These are phyloP conservation scores for Belonocnema kinseyi DNA, from an alignment of 1,140 invertebrate genomes.

Conservation along the genomic window DNA sequence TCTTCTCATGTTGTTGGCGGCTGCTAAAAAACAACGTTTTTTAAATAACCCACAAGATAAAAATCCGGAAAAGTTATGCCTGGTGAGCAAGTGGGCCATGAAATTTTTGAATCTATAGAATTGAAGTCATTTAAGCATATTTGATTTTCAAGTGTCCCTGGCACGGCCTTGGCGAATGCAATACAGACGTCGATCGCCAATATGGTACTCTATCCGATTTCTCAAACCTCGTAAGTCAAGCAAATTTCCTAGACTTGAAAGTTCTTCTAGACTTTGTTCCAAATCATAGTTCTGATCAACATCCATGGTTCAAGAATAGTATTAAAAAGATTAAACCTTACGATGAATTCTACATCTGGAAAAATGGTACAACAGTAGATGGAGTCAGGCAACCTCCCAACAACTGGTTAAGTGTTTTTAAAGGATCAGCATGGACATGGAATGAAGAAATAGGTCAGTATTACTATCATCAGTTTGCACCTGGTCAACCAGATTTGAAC, in stretches of 20 bases:
- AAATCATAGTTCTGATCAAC: constrained; percentile 84
- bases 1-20: too few relatives aligned
- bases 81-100: too few relatives aligned
- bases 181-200: constrained; percentile 37
- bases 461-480: constrained; percentile 80
- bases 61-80: too few relatives aligned
- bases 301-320: constrained; percentile 83
- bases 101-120: too few relatives aligned
- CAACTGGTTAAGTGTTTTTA: constrained; percentile 61
- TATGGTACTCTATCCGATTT: constrained; percentile 82
- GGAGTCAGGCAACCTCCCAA: constrained; percentile 56
- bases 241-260: constrained; percentile 61
- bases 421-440: constrained; percentile 76
- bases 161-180: too few relatives aligned
- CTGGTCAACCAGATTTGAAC: constrained; percentile 83
- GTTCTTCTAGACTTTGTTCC: constrained; percentile 84
- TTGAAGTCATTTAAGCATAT: too few relatives aligned
- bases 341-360: constrained; percentile 83
- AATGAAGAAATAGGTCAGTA: constrained; percentile 75
- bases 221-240: constrained; percentile 72
- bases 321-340: constrained; percentile 76
- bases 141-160: too few relatives aligned
- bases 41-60: too few relatives aligned
- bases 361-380: constrained; percentile 61
- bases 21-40: too few relatives aligned